Conservation (phyloP, 2,888 invertebrate species). For the Hirtodrosophila alboralis region DNA sequence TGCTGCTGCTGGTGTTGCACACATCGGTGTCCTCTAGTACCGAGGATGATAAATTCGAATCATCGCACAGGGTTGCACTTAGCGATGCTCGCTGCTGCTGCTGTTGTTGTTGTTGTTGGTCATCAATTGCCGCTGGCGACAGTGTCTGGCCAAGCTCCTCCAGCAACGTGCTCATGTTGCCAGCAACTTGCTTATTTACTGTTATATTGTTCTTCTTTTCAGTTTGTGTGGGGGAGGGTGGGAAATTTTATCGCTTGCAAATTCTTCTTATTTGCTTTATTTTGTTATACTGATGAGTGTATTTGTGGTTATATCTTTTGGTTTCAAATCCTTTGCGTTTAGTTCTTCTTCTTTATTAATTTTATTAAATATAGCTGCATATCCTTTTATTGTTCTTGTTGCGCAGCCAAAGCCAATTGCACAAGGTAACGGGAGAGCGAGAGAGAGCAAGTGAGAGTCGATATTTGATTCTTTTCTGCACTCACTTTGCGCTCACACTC, state of each 20-base stretch:
- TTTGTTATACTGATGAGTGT: neutral
- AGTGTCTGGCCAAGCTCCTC: constrained; percentile 51
- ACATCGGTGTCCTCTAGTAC: constrained; percentile 61
- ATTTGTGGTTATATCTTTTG: constrained; percentile 6
- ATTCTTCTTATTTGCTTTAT: neutral
- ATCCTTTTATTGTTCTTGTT: constrained; percentile 23
- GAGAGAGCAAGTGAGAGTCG: constrained; percentile 9
- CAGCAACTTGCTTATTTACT: constrained; percentile 13
- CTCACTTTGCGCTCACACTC: constrained; percentile 24
- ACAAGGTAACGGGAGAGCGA: constrained; percentile 7
- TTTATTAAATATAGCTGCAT: constrained; percentile 41
- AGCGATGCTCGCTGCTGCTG: constrained; percentile 23
- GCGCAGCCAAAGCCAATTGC: constrained; percentile 45
- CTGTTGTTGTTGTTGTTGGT: constrained; percentile 18
- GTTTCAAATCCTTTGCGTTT: constrained; percentile 38
- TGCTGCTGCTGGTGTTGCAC: constrained; percentile 62
- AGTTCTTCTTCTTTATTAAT: constrained; percentile 28
- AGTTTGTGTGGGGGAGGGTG: constrained; percentile 15
- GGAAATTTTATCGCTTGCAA: constrained; percentile 13
- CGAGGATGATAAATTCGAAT: constrained; percentile 51
- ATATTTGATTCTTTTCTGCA: constrained; percentile 18
- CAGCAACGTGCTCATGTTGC: constrained; percentile 48
- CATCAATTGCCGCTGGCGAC: constrained; percentile 32
- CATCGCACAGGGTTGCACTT: constrained; percentile 49
- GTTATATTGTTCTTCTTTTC: constrained; percentile 4